These are phyloP conservation scores for Heteractis magnifica DNA, from an alignment of 92 coral and sea anemone genomes.

Conservation along the genomic window DNA sequence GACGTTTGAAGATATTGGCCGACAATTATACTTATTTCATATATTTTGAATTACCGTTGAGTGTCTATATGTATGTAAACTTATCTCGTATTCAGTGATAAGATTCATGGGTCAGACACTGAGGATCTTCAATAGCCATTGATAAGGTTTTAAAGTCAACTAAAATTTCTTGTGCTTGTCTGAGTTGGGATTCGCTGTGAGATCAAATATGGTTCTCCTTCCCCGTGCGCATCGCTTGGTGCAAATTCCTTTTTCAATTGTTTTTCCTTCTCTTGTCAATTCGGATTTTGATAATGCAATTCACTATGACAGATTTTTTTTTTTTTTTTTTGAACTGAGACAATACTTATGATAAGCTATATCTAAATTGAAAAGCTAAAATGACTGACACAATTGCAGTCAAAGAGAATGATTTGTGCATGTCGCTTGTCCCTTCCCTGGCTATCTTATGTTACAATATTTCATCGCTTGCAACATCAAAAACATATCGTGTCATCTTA, in stretches of 20 bases:
- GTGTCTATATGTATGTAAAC: slow-evolving; percentile 14
- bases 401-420: neutral
- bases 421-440: neutral
- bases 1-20: slow-evolving; percentile 32
- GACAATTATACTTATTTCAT: slow-evolving; percentile 21
- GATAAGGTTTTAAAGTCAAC: neutral
- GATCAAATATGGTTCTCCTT: too few species aligned
- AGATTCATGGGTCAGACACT: neutral
- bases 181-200: too few species aligned
- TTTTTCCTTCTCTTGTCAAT: neutral
- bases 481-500: neutral
- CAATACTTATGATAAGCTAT: neutral
- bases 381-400: neutral
- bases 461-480: neutral
- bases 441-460: neutral
- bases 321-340: neutral
- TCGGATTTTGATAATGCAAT: neutral
- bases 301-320: neutral
- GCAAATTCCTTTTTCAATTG: too few species aligned
- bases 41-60: slow-evolving; percentile 19
- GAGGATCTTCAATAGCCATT: neutral
- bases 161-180: too few species aligned
- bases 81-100: slow-evolving; percentile 9
- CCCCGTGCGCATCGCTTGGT: too few species aligned
- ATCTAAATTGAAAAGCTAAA: neutral